Percentiles rank a stretch among this genome's conserved stretches.
These are phyloP conservation scores for Strigamia transsilvanica DNA, from an alignment of 2,888 invertebrate genomes.

Conservation along the genomic window DNA sequence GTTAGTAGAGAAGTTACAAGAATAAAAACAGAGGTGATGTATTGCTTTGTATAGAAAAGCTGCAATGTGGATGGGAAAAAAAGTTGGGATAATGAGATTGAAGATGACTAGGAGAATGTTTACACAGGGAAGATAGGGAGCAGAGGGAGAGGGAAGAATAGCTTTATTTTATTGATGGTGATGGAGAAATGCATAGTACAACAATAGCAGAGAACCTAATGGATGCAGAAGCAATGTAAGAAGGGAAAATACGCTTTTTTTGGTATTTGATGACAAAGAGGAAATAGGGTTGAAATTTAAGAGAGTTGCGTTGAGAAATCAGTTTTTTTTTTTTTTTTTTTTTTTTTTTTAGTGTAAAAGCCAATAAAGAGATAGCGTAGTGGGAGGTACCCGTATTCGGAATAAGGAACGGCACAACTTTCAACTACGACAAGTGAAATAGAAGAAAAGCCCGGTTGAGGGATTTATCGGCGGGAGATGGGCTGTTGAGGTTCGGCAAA, in stretches of 20 bases:
- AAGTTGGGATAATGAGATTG: slow-evolving; percentile 44
- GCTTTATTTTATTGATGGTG: slow-evolving; percentile 49
- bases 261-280: background rate
- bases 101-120: slow-evolving; percentile 43
- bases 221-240: slow-evolving; percentile 34
- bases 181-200: slow-evolving; percentile 38
- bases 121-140: slow-evolving; percentile 29
- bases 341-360: slow-evolving; percentile 13
- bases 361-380: background rate
- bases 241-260: background rate
- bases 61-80: slow-evolving; percentile 15
- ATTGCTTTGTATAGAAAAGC: slow-evolving; percentile 36
- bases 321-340: background rate
- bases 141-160: slow-evolving; percentile 32
- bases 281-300: background rate
- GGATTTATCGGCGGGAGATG: no score
- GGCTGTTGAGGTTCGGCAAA: no score
- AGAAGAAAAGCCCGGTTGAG: no score
- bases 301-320: slow-evolving; percentile 9
- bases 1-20: slow-evolving; percentile 45
- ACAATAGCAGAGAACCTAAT: slow-evolving; percentile 25
- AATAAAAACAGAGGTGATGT: slow-evolving; percentile 44
- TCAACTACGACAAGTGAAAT: background rate
- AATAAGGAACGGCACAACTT: background rate
- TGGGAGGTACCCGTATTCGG: background rate